Evolutionary conservation across 2,113 vertebrate genomes (phyloP), one percentile per base, ranked within the genome.

Genomic region (Monopterus albus): DNA sequence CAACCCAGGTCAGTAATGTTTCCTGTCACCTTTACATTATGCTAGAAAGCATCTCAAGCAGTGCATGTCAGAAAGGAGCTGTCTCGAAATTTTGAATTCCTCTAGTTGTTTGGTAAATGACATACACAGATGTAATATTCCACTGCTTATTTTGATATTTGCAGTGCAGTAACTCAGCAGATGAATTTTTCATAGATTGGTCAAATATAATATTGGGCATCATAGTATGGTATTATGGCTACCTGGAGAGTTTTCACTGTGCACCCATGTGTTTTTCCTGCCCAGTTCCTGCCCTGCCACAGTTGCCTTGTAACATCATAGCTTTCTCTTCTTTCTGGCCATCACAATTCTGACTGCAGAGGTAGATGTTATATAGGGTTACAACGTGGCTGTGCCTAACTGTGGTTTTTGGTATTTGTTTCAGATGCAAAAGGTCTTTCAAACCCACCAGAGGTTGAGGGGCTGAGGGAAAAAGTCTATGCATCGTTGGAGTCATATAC

Each of bases 401-500:
- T 63, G 17, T 56, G 23, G 40, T 1, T 57, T 7, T 55, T 7
- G n/a, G n/a, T 35, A 21, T 40, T n/a, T 53, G 0, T 23, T 83
- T 29, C 90, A 98, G 97, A 99, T 90, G 97, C 97, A 65, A 98
- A 98, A 87, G 97, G 96, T 21, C 90, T 99, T 62, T 98, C 96
- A 23, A 98, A 96, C 85, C 94, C 97, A 17, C 87, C 90, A 0
- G 96, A 98, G 82, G 96, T 99, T 1, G 97, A 99, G 64, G 92
- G 89, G 0, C 90, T 98, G 56, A 86, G 96, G 60, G 97, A 99
- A 92, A 98, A 98, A 55, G 96, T 98, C 28, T 98, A 99, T 0
- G 96, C 97, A 35, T 97, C 97, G 0, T 86, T 99, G 39, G 97
- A 99, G 87, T 95, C 95, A n/a, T 98, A 97, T 83, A 98, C 96